These are phyloP conservation scores for Zonitis immaculata DNA, from an alignment of 2,888 invertebrate species.

Conservation along the genomic window DNA sequence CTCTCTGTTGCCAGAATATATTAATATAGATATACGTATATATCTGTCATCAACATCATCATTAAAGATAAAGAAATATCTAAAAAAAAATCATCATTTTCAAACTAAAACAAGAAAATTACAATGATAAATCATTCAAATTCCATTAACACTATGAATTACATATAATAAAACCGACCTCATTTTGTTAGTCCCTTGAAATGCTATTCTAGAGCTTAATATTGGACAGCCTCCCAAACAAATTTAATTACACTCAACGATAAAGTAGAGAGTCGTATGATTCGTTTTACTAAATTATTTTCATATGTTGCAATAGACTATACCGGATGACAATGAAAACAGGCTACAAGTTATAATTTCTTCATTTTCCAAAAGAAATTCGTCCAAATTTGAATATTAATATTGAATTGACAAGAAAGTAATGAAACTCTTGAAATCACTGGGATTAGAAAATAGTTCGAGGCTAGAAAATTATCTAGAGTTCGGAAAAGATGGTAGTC, in stretches of 20 bases:
- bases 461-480: no score
- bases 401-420: no score
- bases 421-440: no score
- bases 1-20: background rate
- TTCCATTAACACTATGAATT: constrained; percentile 6
- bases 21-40: no score
- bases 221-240: background rate
- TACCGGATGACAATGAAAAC: no score
- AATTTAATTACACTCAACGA: constrained; percentile 7
- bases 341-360: background rate
- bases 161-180: constrained; percentile 1
- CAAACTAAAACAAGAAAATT: background rate
- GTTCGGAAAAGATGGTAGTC: no score
- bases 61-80: background rate
- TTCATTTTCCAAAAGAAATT: background rate
- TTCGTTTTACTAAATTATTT: constrained; percentile 10
- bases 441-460: no score
- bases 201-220: constrained; percentile 1
- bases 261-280: background rate
- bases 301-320: background rate
- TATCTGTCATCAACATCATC: background rate
- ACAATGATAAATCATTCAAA: background rate
- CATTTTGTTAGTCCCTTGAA: constrained; percentile 1
- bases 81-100: background rate
- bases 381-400: background rate